These are phyloP conservation scores for Eurois occulta DNA, from an alignment of 2,888 invertebrate species.

Conservation along the genomic window DNA sequence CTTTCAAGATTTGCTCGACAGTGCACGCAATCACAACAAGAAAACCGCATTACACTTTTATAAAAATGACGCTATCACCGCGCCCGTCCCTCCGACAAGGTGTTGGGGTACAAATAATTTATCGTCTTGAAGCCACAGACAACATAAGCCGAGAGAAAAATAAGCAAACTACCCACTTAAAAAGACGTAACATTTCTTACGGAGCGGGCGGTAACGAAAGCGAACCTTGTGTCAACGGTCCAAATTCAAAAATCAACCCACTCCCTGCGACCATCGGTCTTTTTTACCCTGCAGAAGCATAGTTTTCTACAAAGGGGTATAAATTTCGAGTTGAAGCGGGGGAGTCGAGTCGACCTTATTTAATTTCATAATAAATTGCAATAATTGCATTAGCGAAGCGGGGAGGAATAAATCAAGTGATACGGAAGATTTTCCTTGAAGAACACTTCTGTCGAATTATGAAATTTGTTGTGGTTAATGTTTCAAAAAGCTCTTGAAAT, in stretches of 20 bases:
- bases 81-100: slow-evolving; percentile 82
- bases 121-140: slow-evolving; percentile 86
- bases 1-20: slow-evolving; percentile 50
- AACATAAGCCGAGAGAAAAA: slow-evolving; percentile 88
- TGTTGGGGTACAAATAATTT: slow-evolving; percentile 89
- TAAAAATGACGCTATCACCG: slow-evolving; percentile 89
- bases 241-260: slow-evolving; percentile 82
- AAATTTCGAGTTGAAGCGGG: slow-evolving; percentile 79
- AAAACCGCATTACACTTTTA: slow-evolving; percentile 88
- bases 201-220: slow-evolving; percentile 70
- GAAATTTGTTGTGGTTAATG: slow-evolving; percentile 65
- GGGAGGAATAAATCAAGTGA: slow-evolving; percentile 84
- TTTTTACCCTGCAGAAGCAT: slow-evolving; percentile 74
- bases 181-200: slow-evolving; percentile 77
- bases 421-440: slow-evolving; percentile 71
- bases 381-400: slow-evolving; percentile 87
- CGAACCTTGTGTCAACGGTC: slow-evolving; percentile 74
- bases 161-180: slow-evolving; percentile 89
- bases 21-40: slow-evolving; percentile 85
- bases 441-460: slow-evolving; percentile 73
- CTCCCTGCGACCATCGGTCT: slow-evolving; percentile 70
- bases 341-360: slow-evolving; percentile 86
- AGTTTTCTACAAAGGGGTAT: slow-evolving; percentile 85
- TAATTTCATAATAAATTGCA: slow-evolving; percentile 90
- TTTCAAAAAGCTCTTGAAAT: slow-evolving; percentile 59